Conservation (phyloP, 2,113 vertebrate species). For the Chascanopsetta lugubris region DNA sequence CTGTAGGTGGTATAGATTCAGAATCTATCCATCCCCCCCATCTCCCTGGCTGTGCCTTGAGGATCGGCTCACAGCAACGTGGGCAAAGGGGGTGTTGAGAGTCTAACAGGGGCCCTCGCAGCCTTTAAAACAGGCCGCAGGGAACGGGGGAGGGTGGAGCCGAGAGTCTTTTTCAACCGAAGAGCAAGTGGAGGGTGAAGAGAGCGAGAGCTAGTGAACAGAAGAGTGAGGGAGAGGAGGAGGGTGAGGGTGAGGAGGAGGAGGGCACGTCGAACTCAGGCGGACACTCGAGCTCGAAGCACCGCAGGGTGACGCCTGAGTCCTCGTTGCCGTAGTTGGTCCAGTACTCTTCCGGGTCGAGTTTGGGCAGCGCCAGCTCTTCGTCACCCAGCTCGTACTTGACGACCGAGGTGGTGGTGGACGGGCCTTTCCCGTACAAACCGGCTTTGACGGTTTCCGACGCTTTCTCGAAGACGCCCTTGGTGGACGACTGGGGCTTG, state of each 20-base stretch:
- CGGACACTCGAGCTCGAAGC: conserved; percentile 84
- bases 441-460: conserved; percentile 85
- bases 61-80: conserved; percentile 68
- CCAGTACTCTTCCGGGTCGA: conserved; percentile 87
- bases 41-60: conserved; percentile 78
- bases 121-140: conserved; percentile 76
- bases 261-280: conserved; percentile 79
- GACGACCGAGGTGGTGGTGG: conserved; percentile 76
- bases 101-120: conserved; percentile 65
- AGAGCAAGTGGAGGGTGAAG: conserved; percentile 73
- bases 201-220: conserved; percentile 68
- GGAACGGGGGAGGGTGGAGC: conserved; percentile 24
- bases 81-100: conserved; percentile 75
- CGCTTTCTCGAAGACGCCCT: conserved; percentile 83
- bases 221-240: conserved; percentile 53
- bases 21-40: conserved; percentile 71
- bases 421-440: conserved; percentile 77
- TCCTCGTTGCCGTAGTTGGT: conserved; percentile 86
- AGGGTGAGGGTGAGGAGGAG: conserved; percentile 68
- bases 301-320: conserved; percentile 81
- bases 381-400: conserved; percentile 84
- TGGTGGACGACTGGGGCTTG: conserved; percentile 88
- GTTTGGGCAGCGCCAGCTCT: conserved; percentile 83
- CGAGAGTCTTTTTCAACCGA: conserved; percentile 76
- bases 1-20: conserved; percentile 73